Conservation (phyloP, 2,797 vertebrate genomes). For the Schizothorax lantsangensis region DNA sequence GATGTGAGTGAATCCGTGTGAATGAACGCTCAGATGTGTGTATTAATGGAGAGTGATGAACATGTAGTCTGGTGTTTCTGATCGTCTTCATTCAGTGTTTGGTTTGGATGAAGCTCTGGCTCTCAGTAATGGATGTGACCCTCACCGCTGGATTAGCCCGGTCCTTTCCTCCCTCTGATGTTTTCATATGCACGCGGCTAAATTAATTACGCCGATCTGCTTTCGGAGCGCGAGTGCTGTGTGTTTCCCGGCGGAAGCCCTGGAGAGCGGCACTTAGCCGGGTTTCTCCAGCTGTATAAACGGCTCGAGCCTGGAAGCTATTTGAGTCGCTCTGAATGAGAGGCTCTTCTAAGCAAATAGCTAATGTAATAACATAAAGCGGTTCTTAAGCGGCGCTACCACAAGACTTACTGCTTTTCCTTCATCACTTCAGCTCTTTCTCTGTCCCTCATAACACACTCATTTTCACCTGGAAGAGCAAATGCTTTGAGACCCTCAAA, state of each 20-base stretch:
- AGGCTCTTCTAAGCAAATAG: slow-evolving; percentile 56
- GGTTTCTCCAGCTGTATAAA: slow-evolving; percentile 55
- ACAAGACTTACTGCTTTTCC: slow-evolving; percentile 47
- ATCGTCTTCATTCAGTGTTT: neutral
- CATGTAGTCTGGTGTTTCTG: slow-evolving; percentile 64
- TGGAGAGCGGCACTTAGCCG: slow-evolving; percentile 38
- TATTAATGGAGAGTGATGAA: slow-evolving; percentile 85
- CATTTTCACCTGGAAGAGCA: too few relatives aligned
- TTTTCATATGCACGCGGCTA: neutral
- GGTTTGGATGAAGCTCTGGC: neutral
- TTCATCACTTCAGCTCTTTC: slow-evolving; percentile 17
- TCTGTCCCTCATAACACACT: neutral
- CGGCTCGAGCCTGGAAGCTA: slow-evolving; percentile 63
- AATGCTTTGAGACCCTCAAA: too few relatives aligned
- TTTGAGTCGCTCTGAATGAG: slow-evolving; percentile 63
- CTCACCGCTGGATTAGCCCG: slow-evolving; percentile 4
- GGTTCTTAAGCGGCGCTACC: slow-evolving; percentile 66
- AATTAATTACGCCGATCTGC: neutral
- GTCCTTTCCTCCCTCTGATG: neutral
- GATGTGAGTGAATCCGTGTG: too few relatives aligned
- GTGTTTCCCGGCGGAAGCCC: slow-evolving; percentile 19
- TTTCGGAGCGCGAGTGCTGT: neutral
- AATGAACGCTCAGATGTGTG: slow-evolving; percentile 26
- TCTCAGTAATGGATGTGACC: neutral
- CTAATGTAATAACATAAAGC: slow-evolving; percentile 63